A percentile compares a stretch with the other conserved stretches of the same genome.
These are phyloP conservation scores for Trematomus bernacchii DNA, from an alignment of 2,797 vertebrate species.

Conservation along the genomic window DNA sequence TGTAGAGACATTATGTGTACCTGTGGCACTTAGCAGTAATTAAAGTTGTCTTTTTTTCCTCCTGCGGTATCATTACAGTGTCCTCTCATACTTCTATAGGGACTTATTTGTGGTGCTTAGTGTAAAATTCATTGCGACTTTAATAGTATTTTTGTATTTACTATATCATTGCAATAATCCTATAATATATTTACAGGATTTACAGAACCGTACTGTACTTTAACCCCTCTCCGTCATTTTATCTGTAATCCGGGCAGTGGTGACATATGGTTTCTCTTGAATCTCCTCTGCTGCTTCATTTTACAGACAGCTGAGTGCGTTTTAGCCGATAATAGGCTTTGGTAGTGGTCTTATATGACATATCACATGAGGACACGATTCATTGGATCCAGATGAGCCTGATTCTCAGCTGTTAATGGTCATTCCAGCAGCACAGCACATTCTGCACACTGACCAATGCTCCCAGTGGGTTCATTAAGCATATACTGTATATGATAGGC, in stretches of 20 bases:
- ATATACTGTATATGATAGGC: neutral
- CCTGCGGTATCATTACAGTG: constrained; percentile 11
- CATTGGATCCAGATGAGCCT: constrained; percentile 57
- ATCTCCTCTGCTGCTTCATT: constrained; percentile 46
- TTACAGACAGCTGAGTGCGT: constrained; percentile 42
- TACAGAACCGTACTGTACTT: neutral
- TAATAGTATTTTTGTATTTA: constrained; percentile 30
- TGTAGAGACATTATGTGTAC: constrained; percentile 8
- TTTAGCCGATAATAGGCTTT: constrained; percentile 67
- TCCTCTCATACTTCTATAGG: constrained; percentile 7
- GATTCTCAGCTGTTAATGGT: constrained; percentile 57
- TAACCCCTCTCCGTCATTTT: neutral
- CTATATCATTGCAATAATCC: constrained; percentile 46
- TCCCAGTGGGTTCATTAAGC: constrained; percentile 31
- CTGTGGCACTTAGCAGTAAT: constrained; percentile 22
- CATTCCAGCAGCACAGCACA: constrained; percentile 30
- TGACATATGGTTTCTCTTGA: constrained; percentile 58
- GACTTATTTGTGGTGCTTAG: constrained; percentile 12
- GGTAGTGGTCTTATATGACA: constrained; percentile 33
- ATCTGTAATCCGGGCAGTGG: constrained; percentile 53
- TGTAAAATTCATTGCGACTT: neutral
- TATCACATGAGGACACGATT: constrained; percentile 46
- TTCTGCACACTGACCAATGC: constrained; percentile 21
- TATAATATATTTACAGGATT: constrained; percentile 37
- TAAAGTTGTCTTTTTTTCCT: constrained; percentile 10